Evolutionary conservation across 2,888 invertebrate genomes (phyloP), one percentile per base, ranked within the genome.

Genomic region (Eledone cirrhosa): DNA sequence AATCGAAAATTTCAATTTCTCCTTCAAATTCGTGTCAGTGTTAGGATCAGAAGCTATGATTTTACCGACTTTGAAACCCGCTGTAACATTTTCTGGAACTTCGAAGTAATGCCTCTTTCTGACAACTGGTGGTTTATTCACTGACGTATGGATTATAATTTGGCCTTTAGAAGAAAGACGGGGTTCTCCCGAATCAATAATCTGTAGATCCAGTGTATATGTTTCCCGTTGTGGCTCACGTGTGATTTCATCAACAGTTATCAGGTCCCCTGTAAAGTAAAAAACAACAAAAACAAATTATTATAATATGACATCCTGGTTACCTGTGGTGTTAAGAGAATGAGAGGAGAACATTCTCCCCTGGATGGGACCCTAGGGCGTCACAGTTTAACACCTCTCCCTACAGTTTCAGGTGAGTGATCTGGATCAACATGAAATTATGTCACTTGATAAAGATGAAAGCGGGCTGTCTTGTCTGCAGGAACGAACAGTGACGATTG

Each of bases 21-120:
- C 74, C n/a, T 33, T 24, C 24, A 59, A 19, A 14, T 72, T 72
- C 22, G 27, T 48, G 24, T 29, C 78, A 53, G 77, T 77, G 74
- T 83, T 81, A 22, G 48, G 77, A 77, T 83, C 82, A 22, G 13
- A 41, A 1, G 81, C 82, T 19, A 59, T 77, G 19, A 83, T 47
- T 41, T 78, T 76, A 14, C 82, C 83, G 53, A 82, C 48, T 16
- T 33, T 53, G 13, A 77, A 75, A 27, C 81, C 81, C 14, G 77
- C 59, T 33, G 74, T 69, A n/a, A 79, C 33, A 47, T 81, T 69
- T 65, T 80, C 80, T 14, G 16, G 29, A 16, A 80, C 65, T 47
- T 72, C 48, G 33, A 79, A 78, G n/a, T 31, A 53, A 53, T 59
- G 53, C 13, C 31, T 53, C 7, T 53, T 41, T 53, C 67, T n/a